A percentile compares a stretch with the other conserved stretches of the same genome.
These are phyloP conservation scores for Melieria omissa DNA, from an alignment of 2,888 invertebrate species.

Conservation along the genomic window DNA sequence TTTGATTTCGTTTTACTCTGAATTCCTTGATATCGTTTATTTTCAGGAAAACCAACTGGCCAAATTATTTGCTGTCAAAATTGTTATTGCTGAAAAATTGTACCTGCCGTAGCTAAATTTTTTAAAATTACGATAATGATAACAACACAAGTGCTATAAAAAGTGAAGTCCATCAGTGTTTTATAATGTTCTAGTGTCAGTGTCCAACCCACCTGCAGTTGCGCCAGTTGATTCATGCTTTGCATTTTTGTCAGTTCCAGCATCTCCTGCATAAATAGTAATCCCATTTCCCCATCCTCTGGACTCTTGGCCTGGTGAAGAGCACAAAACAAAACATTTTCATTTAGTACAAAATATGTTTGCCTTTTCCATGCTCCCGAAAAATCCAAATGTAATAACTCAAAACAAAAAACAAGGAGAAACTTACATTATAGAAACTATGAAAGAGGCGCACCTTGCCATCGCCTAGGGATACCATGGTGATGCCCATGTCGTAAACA, in stretches of 20 bases:
- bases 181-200: too few relatives aligned
- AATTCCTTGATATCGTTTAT: too few relatives aligned
- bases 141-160: too few relatives aligned
- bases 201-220: constrained; percentile 58
- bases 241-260: constrained; percentile 85
- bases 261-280: constrained; percentile 98
- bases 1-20: too few relatives aligned
- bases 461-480: constrained; percentile 86
- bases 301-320: constrained; percentile 79
- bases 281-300: constrained; percentile 90
- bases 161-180: too few relatives aligned
- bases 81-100: too few relatives aligned
- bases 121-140: too few relatives aligned
- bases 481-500: constrained; percentile 94
- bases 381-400: neutral
- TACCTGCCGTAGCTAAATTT: too few relatives aligned
- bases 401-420: constrained; percentile 1
- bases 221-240: constrained; percentile 63
- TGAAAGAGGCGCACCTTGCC: constrained; percentile 94
- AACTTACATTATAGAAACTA: constrained; percentile 83
- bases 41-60: too few relatives aligned
- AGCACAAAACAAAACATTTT: constrained; percentile 16
- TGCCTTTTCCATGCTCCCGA: neutral
- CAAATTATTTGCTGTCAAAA: too few relatives aligned
- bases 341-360: neutral